Conservation (phyloP, 2,888 invertebrate species). For the Saturnia pavonia region DNA sequence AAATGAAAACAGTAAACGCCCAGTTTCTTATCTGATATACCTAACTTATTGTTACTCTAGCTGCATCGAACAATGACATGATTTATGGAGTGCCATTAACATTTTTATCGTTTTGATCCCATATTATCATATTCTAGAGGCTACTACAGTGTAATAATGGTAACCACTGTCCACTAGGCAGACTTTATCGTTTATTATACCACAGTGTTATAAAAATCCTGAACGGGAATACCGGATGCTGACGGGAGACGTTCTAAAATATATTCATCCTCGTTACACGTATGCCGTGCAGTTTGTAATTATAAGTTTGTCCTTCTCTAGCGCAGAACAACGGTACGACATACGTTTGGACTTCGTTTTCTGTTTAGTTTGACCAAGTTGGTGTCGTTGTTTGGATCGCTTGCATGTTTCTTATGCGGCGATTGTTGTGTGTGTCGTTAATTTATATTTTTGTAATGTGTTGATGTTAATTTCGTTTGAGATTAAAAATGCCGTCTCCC, state of each 20-base stretch:
- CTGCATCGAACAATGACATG: conserved; percentile 5
- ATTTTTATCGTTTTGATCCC: conserved; percentile 3
- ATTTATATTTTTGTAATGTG: conserved; percentile 10
- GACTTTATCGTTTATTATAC: conserved; percentile 8
- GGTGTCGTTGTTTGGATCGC: conserved; percentile 27
- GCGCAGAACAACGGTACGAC: conserved; percentile 23
- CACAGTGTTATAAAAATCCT: conserved; percentile 50
- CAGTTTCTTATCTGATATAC: conserved; percentile 33
- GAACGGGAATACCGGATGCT: conserved; percentile 76
- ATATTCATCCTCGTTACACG: conserved; percentile 48
- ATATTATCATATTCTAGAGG: conserved; percentile 9
- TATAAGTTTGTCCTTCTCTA: conserved; percentile 47
- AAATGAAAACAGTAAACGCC: conserved; percentile 21
- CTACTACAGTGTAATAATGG: conserved; percentile 4
- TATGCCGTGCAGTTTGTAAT: conserved; percentile 31
- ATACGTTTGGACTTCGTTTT: conserved; percentile 33
- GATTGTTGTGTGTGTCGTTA: not conserved
- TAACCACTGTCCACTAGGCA: conserved; percentile 18
- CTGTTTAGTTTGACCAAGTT: conserved; percentile 68
- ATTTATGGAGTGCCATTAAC: not conserved
- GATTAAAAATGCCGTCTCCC: conserved; percentile 9
- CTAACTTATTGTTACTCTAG: conserved; percentile 5
- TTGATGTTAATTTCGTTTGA: conserved; percentile 11
- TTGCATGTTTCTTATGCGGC: conserved; percentile 40
- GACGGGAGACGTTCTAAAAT: conserved; percentile 41